These are phyloP conservation scores for Paradisaea rubra DNA, from an alignment of 2,113 vertebrate genomes.

Conservation along the genomic window DNA sequence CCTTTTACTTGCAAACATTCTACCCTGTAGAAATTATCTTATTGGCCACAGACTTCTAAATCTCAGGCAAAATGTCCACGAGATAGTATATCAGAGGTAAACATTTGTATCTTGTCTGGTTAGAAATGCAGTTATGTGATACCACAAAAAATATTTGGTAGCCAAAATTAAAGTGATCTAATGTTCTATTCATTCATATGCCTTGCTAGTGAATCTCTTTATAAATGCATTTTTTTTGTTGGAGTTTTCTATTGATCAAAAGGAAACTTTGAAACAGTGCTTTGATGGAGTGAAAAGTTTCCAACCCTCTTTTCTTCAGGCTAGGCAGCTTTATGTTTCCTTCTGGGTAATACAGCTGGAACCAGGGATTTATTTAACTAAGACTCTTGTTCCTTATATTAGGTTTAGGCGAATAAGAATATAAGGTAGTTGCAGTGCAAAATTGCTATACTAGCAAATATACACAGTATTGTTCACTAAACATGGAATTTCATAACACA, in stretches of 20 bases:
- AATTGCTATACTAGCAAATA: neutral
- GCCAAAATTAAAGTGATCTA: neutral
- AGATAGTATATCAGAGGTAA: neutral
- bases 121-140: neutral
- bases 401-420: neutral
- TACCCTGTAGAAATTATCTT: neutral
- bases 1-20: neutral
- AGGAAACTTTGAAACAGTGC: neutral
- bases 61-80: neutral
- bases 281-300: neutral
- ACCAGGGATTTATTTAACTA: neutral
- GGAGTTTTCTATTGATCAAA: neutral
- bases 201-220: neutral
- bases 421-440: neutral
- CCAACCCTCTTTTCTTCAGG: neutral
- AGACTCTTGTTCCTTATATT: neutral
- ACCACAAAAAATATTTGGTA: neutral
- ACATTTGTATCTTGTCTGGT: fast-evolving
- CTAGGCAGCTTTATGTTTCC: neutral
- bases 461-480: neutral
- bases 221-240: neutral
- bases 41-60: neutral
- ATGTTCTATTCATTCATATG: neutral
- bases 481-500: neutral
- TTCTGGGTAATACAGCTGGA: neutral